These are phyloP conservation scores for Eufriesea mexicana DNA, from an alignment of 1,140 invertebrate genomes.

Conservation along the genomic window DNA sequence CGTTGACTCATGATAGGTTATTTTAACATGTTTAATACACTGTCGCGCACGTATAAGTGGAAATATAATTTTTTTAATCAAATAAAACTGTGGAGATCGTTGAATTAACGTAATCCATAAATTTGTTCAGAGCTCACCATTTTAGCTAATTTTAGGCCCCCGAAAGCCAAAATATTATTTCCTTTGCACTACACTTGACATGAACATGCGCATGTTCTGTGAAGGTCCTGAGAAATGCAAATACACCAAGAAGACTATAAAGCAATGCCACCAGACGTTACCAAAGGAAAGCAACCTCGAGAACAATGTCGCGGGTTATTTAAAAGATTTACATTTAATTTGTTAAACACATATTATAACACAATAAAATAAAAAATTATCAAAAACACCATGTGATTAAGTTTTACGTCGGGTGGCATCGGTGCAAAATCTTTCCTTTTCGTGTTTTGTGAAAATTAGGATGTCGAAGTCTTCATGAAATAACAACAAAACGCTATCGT, in stretches of 20 bases:
- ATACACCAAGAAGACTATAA: conserved; percentile 38
- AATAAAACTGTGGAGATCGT: background rate
- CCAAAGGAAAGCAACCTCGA: conserved; percentile 15
- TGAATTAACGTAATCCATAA: background rate
- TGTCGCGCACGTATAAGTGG: background rate
- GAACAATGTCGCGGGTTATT: conserved; percentile 48
- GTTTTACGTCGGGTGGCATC: background rate
- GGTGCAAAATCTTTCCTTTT: background rate
- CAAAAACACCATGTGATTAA: background rate
- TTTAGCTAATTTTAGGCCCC: conserved; percentile 79
- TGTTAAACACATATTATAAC: background rate
- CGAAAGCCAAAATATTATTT: conserved; percentile 82
- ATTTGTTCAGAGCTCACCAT: conserved; percentile 76
- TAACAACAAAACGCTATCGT: conserved; percentile 24
- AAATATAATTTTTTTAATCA: background rate
- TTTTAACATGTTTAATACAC: conserved; percentile 29
- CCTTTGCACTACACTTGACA: conserved; percentile 79
- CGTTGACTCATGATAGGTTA: conserved; percentile 68
- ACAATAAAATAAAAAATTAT: background rate
- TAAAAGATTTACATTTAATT: conserved; percentile 21
- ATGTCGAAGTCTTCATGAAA: background rate
- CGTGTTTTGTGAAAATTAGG: background rate
- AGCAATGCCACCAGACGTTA: conserved; percentile 58
- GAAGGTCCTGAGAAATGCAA: conserved; percentile 54
- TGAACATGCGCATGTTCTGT: conserved; percentile 78